Conservation (phyloP, 1,140 invertebrate species). For the Dreissena polymorpha region DNA sequence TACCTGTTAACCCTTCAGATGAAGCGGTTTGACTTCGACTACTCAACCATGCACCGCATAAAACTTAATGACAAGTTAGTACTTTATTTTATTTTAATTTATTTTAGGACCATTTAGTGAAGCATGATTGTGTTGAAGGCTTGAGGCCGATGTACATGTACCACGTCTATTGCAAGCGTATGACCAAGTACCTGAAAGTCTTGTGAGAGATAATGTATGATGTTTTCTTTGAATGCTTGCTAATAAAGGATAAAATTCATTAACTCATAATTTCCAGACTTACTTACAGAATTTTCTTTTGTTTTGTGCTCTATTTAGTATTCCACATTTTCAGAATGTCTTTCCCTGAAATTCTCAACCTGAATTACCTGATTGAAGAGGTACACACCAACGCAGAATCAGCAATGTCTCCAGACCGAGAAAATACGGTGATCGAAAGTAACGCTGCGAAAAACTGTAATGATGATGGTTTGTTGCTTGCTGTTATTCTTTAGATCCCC, state of each 20-base stretch:
- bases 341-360: constrained; percentile 90
- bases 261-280: too few species aligned
- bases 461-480: constrained; percentile 64
- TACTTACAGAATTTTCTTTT: too few species aligned
- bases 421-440: background rate
- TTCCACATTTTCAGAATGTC: constrained; percentile 84
- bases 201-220: too few species aligned
- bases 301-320: too few species aligned
- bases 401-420: background rate
- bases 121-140: too few species aligned
- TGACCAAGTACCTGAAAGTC: too few species aligned
- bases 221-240: too few species aligned
- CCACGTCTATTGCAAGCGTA: too few species aligned
- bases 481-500: background rate
- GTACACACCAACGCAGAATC: constrained; percentile 28
- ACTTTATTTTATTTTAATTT: too few species aligned
- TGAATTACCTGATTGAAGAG: constrained; percentile 88
- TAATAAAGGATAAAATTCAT: too few species aligned
- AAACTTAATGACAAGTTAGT: constrained; percentile 94
- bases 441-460: constrained; percentile 10
- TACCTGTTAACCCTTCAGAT: constrained; percentile 93
- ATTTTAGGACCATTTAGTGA: background rate
- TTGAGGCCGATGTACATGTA: too few species aligned
- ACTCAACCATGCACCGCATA: constrained; percentile 90
- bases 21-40: constrained; percentile 96